Conservation (phyloP, 2,797 vertebrate species). For the Huso huso region DNA sequence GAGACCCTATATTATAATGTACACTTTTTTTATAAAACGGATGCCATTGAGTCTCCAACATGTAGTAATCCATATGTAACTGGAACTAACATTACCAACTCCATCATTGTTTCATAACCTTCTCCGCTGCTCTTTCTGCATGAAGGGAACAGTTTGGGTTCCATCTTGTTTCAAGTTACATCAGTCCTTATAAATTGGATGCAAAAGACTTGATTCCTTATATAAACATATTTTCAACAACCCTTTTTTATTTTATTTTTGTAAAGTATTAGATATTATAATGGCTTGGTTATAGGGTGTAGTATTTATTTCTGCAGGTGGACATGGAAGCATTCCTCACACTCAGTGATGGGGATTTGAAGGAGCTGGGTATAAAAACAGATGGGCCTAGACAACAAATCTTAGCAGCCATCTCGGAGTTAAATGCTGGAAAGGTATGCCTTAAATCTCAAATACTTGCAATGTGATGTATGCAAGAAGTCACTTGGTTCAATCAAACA, state of each 20-base stretch:
- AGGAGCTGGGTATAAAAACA: slow-evolving; percentile 92
- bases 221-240: no score
- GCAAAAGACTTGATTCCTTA: no score
- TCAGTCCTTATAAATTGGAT: no score
- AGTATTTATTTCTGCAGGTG: slow-evolving; percentile 55
- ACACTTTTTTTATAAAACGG: no score
- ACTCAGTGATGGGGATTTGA: slow-evolving; percentile 88
- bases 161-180: no score
- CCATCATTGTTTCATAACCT: no score
- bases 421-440: slow-evolving; percentile 93
- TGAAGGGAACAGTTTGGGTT: no score
- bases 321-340: slow-evolving; percentile 98
- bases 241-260: not conserved
- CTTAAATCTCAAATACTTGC: not conserved
- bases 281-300: not conserved
- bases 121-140: no score
- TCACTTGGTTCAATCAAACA: not conserved
- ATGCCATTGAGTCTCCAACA: no score
- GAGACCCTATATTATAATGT: no score
- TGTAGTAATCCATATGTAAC: no score
- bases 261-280: not conserved
- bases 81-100: no score
- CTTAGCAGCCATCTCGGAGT: slow-evolving; percentile 89
- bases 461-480: not conserved
- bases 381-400: slow-evolving; percentile 94